phyloP scores from a whole-genome alignment of 2,888 invertebrate species.

The Trachelus troglodyta region DNA sequence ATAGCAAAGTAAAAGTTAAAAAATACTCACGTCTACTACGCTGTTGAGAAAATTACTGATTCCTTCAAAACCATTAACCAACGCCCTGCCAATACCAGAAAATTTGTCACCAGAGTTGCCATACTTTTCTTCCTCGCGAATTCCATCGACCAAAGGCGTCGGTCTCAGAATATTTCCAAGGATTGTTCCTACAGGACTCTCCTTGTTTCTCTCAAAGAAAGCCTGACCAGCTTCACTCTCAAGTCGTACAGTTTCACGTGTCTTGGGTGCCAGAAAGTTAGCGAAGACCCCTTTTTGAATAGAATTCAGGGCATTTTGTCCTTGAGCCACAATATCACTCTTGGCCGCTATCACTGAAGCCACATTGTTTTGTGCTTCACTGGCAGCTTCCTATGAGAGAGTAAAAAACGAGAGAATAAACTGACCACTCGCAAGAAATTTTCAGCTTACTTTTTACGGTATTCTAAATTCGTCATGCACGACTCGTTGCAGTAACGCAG shows the following conservation, averaged over 20 bases:
- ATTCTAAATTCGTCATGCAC: not conserved
- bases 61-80: constrained; percentile 77
- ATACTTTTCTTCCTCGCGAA: constrained; percentile 81
- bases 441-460: not conserved
- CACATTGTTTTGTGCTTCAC: constrained; percentile 47
- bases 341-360: constrained; percentile 44
- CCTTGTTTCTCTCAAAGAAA: constrained; percentile 43
- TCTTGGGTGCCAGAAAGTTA: constrained; percentile 29
- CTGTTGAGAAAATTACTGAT: constrained; percentile 75
- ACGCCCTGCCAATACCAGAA: constrained; percentile 71
- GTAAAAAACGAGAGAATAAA: not conserved
- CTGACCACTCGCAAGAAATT: not conserved
- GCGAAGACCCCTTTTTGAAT: constrained; percentile 7
- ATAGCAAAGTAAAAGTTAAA: not conserved
- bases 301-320: constrained; percentile 14
- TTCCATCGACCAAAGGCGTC: constrained; percentile 80
- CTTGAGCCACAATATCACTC: constrained; percentile 31
- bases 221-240: constrained; percentile 49
- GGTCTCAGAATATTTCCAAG: constrained; percentile 66
- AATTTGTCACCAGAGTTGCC: constrained; percentile 81
- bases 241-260: constrained; percentile 47
- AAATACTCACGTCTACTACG: constrained; percentile 71
- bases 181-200: constrained; percentile 38
- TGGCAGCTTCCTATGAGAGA: constrained; percentile 42
- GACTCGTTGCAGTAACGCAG: not conserved